Percentiles rank a stretch among this genome's conserved stretches.
These are phyloP conservation scores for Galerucella pusilla DNA, from an alignment of 2,888 invertebrate genomes.

Conservation along the genomic window DNA sequence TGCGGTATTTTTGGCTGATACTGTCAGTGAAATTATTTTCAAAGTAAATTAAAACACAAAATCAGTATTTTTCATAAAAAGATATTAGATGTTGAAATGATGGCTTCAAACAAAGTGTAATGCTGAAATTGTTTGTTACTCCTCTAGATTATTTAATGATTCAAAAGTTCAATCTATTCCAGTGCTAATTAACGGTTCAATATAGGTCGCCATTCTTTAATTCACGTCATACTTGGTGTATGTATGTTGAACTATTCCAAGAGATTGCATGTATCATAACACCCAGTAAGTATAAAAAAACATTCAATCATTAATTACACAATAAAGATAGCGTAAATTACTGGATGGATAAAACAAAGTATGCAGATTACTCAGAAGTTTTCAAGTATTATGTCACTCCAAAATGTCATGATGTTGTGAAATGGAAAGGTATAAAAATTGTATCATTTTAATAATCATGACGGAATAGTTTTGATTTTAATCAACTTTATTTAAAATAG, in stretches of 20 bases:
- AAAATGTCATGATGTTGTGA: too few relatives aligned
- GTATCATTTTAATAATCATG: not conserved
- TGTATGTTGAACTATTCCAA: constrained; percentile 3
- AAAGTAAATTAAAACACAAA: too few relatives aligned
- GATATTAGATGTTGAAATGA: too few relatives aligned
- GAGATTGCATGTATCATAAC: constrained; percentile 35
- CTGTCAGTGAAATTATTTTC: too few relatives aligned
- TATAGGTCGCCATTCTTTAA: not conserved
- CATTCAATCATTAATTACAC: not conserved
- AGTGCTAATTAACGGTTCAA: constrained; percentile 39
- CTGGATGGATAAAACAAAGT: not conserved
- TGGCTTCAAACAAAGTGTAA: too few relatives aligned
- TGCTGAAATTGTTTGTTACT: too few relatives aligned
- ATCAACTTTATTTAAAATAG: not conserved
- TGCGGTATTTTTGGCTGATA: too few relatives aligned
- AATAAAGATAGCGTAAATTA: not conserved
- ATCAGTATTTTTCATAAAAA: too few relatives aligned
- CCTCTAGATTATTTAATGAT: too few relatives aligned
- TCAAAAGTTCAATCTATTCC: constrained; percentile 42
- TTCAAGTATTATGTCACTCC: too few relatives aligned
- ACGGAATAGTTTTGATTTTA: not conserved
- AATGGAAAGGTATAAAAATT: not conserved
- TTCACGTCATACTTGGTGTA: not conserved
- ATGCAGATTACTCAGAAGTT: not conserved
- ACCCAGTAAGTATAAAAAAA: constrained; percentile 2